These are phyloP conservation scores for Tenebrio molitor DNA, from an alignment of 1,140 invertebrate genomes.

Conservation along the genomic window DNA sequence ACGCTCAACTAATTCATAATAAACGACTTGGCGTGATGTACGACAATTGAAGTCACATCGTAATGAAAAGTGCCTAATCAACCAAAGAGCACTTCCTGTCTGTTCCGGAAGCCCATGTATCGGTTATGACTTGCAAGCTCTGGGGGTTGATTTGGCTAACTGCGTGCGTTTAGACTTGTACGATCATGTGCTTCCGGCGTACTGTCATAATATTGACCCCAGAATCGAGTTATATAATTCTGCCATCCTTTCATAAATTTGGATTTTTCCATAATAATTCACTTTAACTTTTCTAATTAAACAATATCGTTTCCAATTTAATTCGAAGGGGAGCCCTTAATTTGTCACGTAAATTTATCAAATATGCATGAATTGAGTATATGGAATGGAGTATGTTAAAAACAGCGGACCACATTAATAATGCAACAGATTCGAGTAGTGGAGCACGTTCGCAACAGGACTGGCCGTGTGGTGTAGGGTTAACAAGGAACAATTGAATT, in stretches of 20 bases:
- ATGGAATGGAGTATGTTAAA: conserved; percentile 59
- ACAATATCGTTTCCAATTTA: conserved; percentile 61
- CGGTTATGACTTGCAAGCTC: conserved; percentile 55
- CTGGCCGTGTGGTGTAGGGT: conserved; percentile 62
- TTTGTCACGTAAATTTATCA: conserved; percentile 67
- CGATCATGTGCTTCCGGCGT: conserved; percentile 14
- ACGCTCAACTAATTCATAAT: conserved; percentile 58
- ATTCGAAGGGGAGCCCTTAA: conserved; percentile 56
- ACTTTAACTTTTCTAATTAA: conserved; percentile 50
- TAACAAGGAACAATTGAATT: conserved; percentile 66
- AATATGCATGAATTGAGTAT: conserved; percentile 64
- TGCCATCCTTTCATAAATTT: conserved; percentile 4
- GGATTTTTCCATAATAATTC: conserved; percentile 2
- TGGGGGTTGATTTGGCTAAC: conserved; percentile 27
- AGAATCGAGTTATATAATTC: neutral
- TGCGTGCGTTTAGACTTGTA: conserved; percentile 9
- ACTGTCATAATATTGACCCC: conserved; percentile 21
- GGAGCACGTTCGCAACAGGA: conserved; percentile 10
- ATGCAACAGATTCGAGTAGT: conserved; percentile 15
- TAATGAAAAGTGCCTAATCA: conserved; percentile 61
- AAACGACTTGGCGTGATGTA: conserved; percentile 57
- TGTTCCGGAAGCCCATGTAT: conserved; percentile 56
- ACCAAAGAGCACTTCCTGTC: conserved; percentile 56
- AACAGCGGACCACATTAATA: conserved; percentile 52
- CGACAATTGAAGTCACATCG: conserved; percentile 52